phyloP scores from a whole-genome alignment of 2,113 vertebrate genomes.

The Pipa parva region DNA sequence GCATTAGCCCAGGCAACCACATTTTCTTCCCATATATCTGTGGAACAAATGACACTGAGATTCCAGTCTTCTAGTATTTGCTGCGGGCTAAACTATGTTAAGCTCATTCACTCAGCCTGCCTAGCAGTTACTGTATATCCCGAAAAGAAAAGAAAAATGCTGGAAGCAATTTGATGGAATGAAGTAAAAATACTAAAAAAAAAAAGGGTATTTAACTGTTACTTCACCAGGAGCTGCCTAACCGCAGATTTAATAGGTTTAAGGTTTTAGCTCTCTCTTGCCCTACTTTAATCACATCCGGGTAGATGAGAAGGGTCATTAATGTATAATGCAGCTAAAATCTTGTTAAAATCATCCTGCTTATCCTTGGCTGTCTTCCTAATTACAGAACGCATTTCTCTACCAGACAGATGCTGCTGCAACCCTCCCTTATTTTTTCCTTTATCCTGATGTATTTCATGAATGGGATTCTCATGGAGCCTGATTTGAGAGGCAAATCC shows the following conservation, averaged over 20 bases:
- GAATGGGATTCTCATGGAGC: conserved; percentile 1
- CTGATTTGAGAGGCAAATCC: no score
- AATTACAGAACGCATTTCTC: conserved; percentile 8
- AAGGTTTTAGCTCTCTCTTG: conserved; percentile 3
- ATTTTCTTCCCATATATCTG: no score
- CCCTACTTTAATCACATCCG: conserved; percentile 22
- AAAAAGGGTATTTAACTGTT: background rate
- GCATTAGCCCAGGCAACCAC: no score
- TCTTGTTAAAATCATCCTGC: conserved; percentile 37
- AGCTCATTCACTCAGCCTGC: no score
- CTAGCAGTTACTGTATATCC: no score
- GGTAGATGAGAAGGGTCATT: conserved; percentile 33
- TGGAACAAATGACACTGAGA: no score
- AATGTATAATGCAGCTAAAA: conserved; percentile 31
- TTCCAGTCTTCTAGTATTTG: no score
- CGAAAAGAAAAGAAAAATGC: no score
- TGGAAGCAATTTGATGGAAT: no score
- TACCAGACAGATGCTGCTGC: conserved; percentile 6
- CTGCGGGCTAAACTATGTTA: no score
- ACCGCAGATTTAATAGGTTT: conserved; percentile 8
- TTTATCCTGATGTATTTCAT: background rate
- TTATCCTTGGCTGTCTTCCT: conserved; percentile 28
- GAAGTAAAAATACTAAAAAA: no score
- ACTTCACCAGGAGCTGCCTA: background rate
- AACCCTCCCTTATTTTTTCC: background rate